phyloP scores from a whole-genome alignment of 1,140 invertebrate genomes.

The Macrotrachela quadricornifera region DNA sequence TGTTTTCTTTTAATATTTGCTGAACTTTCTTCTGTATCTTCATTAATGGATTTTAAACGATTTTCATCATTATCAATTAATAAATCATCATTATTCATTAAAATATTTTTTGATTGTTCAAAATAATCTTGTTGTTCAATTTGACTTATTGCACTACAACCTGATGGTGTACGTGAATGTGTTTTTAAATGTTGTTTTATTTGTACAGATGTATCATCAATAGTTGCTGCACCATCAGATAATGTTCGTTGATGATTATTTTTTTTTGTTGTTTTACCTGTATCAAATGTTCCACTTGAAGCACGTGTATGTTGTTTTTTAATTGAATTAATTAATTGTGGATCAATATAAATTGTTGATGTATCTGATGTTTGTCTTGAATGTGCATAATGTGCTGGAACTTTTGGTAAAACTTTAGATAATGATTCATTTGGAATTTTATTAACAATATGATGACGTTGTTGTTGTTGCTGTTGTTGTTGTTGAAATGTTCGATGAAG shows the following conservation, averaged over 20 bases:
- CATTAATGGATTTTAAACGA: too few relatives aligned
- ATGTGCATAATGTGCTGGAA: slow-evolving; percentile 3
- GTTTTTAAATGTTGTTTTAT: neutral
- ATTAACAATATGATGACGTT: neutral
- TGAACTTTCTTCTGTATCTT: too few relatives aligned
- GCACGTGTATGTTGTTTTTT: slow-evolving; percentile 4
- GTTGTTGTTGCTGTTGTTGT: neutral
- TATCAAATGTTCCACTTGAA: slow-evolving; percentile 4
- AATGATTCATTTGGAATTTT: neutral
- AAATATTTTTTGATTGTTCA: too few relatives aligned
- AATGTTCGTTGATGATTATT: neutral
- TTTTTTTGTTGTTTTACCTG: neutral
- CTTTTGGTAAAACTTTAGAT: neutral
- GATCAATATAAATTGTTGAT: slow-evolving; percentile 1
- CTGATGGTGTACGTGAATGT: slow-evolving; percentile 8
- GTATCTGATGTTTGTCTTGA: slow-evolving; percentile 5
- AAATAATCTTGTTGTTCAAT: too few relatives aligned
- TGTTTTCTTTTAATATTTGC: too few relatives aligned
- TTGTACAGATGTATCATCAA: neutral
- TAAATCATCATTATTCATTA: too few relatives aligned
- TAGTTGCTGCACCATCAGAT: neutral
- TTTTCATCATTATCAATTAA: too few relatives aligned
- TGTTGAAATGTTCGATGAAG: neutral
- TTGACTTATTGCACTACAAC: neutral
- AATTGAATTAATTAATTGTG: neutral